phyloP scores from a whole-genome alignment of 2,113 vertebrate genomes.

The Craseonycteris thonglongyai region DNA sequence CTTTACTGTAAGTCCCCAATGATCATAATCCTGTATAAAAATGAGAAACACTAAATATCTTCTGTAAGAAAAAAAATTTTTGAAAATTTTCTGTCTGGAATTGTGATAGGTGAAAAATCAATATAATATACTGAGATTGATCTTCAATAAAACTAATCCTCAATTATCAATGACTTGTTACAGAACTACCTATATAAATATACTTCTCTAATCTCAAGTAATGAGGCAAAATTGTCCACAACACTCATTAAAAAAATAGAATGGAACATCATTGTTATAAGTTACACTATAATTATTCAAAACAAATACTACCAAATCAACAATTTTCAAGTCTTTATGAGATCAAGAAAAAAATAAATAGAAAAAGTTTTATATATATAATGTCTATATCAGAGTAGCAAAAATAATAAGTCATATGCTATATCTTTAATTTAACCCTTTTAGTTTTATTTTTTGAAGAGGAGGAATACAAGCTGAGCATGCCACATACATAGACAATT shows the following conservation, averaged over 20 bases:
- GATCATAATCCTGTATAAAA: not conserved
- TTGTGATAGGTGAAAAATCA: not conserved
- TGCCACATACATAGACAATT: fast-evolving
- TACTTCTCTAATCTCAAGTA: not conserved
- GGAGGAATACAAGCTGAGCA: not conserved
- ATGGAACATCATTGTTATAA: not conserved
- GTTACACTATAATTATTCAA: not conserved
- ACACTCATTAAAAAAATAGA: not conserved
- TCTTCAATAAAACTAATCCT: not conserved
- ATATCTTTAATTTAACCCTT: not conserved
- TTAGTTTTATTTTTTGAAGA: not conserved
- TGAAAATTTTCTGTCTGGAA: not conserved
- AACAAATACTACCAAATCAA: not conserved
- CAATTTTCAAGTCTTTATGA: not conserved
- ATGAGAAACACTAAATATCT: not conserved
- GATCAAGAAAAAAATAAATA: not conserved
- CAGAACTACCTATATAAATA: not conserved
- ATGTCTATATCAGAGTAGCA: not conserved
- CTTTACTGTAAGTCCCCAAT: not conserved
- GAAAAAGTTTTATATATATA: not conserved
- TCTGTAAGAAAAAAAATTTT: not conserved
- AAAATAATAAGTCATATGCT: not conserved
- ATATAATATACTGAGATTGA: not conserved
- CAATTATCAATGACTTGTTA: not conserved
- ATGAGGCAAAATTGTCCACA: not conserved